Percentiles rank a stretch among this genome's conserved stretches.
Evolutionary conservation across 2,888 invertebrate genomes (phyloP).

Genomic region (Folsomia candida): DNA sequence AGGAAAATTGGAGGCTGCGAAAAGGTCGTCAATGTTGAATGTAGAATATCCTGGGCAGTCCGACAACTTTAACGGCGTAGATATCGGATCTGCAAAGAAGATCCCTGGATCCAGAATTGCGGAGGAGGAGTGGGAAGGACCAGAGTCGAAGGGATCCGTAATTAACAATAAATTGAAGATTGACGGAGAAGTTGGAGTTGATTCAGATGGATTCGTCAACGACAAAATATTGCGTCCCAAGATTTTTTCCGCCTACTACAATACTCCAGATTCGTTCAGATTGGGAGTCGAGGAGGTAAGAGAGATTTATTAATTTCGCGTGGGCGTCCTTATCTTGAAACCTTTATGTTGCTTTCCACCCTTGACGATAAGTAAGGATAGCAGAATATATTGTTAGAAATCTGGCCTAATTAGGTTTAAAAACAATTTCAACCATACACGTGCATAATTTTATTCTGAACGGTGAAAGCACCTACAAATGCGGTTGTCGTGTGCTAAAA

Average conservation of each 20-base stretch:
- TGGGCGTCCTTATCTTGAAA: no score
- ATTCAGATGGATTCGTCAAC: slow-evolving; percentile 21
- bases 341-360: neutral
- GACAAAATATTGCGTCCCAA: slow-evolving; percentile 38
- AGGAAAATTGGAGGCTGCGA: slow-evolving; percentile 21
- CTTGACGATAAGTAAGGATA: neutral
- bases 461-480: no score
- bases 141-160: neutral
- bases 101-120: neutral
- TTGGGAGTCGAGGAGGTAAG: slow-evolving; percentile 55
- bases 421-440: no score
- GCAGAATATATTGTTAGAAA: no score
- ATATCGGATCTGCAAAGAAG: slow-evolving; percentile 13
- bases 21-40: slow-evolving; percentile 37
- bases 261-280: slow-evolving; percentile 57
- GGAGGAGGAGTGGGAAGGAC: neutral
- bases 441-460: no score
- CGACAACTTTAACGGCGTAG: slow-evolving; percentile 16
- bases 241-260: slow-evolving; percentile 56
- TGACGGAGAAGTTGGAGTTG: slow-evolving; percentile 15
- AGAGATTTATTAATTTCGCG: neutral
- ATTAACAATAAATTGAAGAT: slow-evolving; percentile 15
- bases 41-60: slow-evolving; percentile 30
- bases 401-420: no score
- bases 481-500: no score